phyloP scores from a whole-genome alignment of 2,797 vertebrate species.

The Myripristis jacobus region DNA sequence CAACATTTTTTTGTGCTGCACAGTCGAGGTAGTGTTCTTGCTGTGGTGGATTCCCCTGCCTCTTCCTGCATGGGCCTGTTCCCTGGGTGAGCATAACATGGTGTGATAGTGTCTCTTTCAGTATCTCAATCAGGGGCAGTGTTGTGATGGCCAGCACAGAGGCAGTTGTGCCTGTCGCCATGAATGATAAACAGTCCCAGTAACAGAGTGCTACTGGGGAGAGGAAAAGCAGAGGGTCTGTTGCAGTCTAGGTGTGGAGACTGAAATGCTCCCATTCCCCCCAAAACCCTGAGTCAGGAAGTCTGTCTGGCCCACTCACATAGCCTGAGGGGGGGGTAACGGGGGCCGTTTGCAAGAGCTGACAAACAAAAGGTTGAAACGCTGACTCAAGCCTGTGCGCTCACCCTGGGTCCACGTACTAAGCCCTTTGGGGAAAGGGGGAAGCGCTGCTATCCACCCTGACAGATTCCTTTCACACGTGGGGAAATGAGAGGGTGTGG shows the following conservation, averaged over 20 bases:
- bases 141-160: conserved; percentile 46
- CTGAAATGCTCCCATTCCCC: conserved; percentile 19
- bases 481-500: conserved; percentile 68
- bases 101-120: conserved; percentile 32
- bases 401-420: conserved; percentile 65
- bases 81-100: conserved; percentile 42
- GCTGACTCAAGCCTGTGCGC: conserved; percentile 80
- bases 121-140: conserved; percentile 30
- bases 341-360: conserved; percentile 28
- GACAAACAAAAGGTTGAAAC: conserved; percentile 76
- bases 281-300: conserved; percentile 83
- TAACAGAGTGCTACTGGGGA: conserved; percentile 25
- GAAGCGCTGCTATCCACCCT: conserved; percentile 56
- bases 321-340: conserved; percentile 62
- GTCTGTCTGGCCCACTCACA: conserved; percentile 76
- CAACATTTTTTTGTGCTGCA: neutral
- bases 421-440: conserved; percentile 64
- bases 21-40: neutral
- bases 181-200: conserved; percentile 49
- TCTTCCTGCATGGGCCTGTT: conserved; percentile 18
- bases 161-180: conserved; percentile 60
- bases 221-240: conserved; percentile 49
- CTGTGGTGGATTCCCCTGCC: conserved; percentile 5
- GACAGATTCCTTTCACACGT: conserved; percentile 66
- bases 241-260: conserved; percentile 34